A percentile compares a stretch with the other conserved stretches of the same genome.
These are phyloP conservation scores for Steatornis caripensis DNA, from an alignment of 2,113 vertebrate species.

Conservation along the genomic window DNA sequence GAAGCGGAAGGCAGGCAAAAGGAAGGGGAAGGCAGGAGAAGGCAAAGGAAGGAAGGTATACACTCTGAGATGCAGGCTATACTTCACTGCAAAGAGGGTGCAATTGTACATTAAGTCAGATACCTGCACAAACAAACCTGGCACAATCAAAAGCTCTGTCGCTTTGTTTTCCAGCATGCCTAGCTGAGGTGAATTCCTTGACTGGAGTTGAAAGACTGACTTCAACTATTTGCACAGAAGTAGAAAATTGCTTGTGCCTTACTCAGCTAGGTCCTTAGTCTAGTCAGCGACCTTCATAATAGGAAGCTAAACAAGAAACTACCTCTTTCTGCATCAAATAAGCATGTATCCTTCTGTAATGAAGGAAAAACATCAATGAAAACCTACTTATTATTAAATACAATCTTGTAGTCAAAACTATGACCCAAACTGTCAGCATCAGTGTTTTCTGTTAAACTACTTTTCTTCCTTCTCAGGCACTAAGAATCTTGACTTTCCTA, in stretches of 20 bases:
- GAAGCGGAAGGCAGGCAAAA: too few species aligned
- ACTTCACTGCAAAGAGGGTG: neutral
- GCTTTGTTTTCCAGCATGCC: neutral
- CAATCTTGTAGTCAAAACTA: neutral
- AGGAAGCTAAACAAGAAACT: neutral
- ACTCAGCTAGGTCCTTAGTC: neutral
- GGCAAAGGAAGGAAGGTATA: neutral
- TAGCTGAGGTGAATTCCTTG: neutral
- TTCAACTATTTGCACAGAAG: neutral
- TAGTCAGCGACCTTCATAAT: neutral
- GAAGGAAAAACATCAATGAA: neutral
- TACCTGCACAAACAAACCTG: neutral
- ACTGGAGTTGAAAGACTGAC: neutral
- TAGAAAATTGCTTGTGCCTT: neutral
- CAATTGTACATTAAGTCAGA: neutral
- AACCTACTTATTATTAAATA: neutral
- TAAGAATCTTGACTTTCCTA: neutral
- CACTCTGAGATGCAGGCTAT: neutral
- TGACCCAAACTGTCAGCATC: neutral
- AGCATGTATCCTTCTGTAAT: neutral
- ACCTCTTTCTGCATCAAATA: neutral
- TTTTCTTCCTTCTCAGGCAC: neutral
- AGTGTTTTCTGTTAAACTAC: neutral
- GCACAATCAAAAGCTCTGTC: neutral
- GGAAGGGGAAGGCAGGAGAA: too few species aligned